A percentile compares a stretch with the other conserved stretches of the same genome.
phyloP scores from a whole-genome alignment of 2,888 invertebrate species.

The Shargacucullia verbasci region DNA sequence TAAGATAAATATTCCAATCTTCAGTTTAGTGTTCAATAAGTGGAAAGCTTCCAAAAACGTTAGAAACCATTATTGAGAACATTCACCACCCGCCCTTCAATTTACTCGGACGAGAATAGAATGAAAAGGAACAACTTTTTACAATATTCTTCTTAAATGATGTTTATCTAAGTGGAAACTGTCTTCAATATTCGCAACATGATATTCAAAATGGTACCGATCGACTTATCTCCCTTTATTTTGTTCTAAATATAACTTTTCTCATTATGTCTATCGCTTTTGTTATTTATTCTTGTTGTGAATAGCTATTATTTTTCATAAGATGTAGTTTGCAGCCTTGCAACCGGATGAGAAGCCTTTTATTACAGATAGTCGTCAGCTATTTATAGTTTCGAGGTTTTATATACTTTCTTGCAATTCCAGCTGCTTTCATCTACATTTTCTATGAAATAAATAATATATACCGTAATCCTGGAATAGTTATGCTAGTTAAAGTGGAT shows the following conservation, averaged over 20 bases:
- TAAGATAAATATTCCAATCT: constrained; percentile 32
- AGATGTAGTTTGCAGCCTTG: constrained; percentile 60
- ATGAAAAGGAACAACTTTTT: not conserved
- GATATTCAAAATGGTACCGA: not conserved
- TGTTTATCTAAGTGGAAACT: constrained; percentile 3
- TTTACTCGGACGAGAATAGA: not conserved
- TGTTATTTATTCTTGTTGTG: constrained; percentile 28
- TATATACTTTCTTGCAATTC: constrained; percentile 30
- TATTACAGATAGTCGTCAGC: constrained; percentile 48
- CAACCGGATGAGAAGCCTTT: constrained; percentile 67
- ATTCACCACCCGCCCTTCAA: too few species aligned
- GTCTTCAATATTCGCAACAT: constrained; percentile 16
- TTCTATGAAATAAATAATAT: constrained; percentile 3
- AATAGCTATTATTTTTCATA: constrained; percentile 47
- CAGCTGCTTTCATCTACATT: constrained; percentile 24
- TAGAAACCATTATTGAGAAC: too few species aligned
- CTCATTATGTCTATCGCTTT: constrained; percentile 14
- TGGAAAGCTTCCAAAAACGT: not conserved
- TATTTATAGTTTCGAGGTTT: constrained; percentile 63
- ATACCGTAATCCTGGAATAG: constrained; percentile 1
- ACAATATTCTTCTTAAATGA: too few species aligned
- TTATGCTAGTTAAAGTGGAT: too few species aligned
- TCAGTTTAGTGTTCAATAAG: constrained; percentile 27
- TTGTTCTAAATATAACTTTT: constrained; percentile 12
- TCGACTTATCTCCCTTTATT: constrained; percentile 13